Base-by-base conservation (phyloP, 1,140 invertebrate species). In the Zaprionus lachaisei region DNA sequence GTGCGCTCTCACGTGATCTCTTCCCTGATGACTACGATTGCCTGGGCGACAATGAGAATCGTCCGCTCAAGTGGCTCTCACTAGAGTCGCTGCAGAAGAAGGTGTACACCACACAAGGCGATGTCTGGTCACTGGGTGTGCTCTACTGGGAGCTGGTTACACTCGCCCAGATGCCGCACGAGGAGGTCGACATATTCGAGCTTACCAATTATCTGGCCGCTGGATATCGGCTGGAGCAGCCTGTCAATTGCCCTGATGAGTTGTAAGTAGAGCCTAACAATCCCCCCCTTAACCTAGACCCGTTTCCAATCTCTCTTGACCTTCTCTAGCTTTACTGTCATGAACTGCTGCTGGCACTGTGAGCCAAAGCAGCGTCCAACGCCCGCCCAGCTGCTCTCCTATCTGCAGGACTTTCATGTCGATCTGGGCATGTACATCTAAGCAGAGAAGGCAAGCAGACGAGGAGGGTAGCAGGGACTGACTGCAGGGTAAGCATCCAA, bases 11-110 rank as follows among this genome's bases (percentile, higher is more conserved):
- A 1, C 94, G 97, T 26, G 98, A 99, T 93, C 94, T 99, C 47
- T 99, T 99, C 93, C 98, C 98, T 6, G 96, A 96, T 77, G 98
- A 99, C 93, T 99, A 99, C 93, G 97, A 98, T 92, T 98, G 98
- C 93, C 94, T 99, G 38, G 98, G 97, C 1, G 98, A 99, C 93
- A 98, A 98, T 92, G 98, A 99, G 92, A 98, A 98, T 92, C 94
- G 98, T 64, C 98, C 98, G 0, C 95, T 99, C 66, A 98, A 98
- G 93, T 99, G 98, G 98, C 96, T 99, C 94, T 96, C 98, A n/a
- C 94, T 98, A 38, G 98, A 99, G 93, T 96, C 96, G 24, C 93
- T 99, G 51, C 94, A 97, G 20, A 96, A 96, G 77, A 96, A 96
- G 57, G 81, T 92, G 17, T 90, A 92, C n/a, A 72, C 77, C 37